Evolutionary conservation across 2,113 vertebrate species (phyloP).

Genomic region (Lycocorax pyrrhopterus): DNA sequence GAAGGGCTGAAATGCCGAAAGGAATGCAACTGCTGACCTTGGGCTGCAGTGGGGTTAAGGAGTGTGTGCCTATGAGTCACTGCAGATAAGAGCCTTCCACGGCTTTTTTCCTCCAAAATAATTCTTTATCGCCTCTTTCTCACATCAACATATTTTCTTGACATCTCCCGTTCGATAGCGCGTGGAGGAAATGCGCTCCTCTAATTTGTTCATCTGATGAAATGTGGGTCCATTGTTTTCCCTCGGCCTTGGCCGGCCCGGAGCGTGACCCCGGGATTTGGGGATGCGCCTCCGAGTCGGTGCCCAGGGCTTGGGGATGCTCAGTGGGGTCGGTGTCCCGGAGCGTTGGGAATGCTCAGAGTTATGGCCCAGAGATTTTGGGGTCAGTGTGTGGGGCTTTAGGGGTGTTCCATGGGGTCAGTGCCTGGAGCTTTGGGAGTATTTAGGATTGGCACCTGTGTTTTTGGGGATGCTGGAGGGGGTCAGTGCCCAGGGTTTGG

Average conservation of each 20-base stretch:
- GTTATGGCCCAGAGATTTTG: neutral
- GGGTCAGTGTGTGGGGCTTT: neutral
- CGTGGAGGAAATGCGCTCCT: slow-evolving; percentile 52
- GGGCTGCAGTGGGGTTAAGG: slow-evolving; percentile 71
- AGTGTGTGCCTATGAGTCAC: slow-evolving; percentile 69
- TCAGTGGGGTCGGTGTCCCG: rapidly evolving
- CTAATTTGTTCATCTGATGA: slow-evolving; percentile 47
- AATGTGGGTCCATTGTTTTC: slow-evolving; percentile 21
- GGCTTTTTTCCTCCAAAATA: slow-evolving; percentile 62
- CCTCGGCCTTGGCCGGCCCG: neutral
- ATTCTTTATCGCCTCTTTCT: slow-evolving; percentile 67
- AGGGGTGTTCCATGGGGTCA: rapidly evolving
- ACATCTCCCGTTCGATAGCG: slow-evolving; percentile 55
- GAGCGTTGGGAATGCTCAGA: neutral
- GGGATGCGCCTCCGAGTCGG: neutral
- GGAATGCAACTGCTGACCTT: slow-evolving; percentile 71
- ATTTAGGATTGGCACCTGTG: rapidly evolving
- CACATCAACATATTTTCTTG: slow-evolving; percentile 68
- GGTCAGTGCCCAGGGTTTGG: neutral
- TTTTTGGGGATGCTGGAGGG: rapidly evolving
- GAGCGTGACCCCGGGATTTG: neutral
- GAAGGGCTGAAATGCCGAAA: slow-evolving; percentile 51
- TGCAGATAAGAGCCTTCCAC: slow-evolving; percentile 65
- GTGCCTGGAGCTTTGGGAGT: neutral
- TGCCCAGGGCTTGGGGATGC: neutral